Conservation (phyloP, 2,797 vertebrate genomes). For the Philypnodon macrostomus region DNA sequence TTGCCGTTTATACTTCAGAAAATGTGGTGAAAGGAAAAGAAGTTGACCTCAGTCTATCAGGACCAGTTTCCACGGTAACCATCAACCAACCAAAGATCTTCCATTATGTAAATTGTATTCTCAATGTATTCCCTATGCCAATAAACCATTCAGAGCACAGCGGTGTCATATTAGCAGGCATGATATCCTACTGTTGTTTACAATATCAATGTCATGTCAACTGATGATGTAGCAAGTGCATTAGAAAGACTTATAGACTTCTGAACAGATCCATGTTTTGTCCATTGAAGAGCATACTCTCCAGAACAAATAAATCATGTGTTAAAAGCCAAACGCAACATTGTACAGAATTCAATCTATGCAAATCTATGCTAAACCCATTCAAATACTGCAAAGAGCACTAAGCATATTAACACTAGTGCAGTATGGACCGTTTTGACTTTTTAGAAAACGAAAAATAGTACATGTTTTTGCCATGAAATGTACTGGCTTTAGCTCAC, state of each 20-base stretch:
- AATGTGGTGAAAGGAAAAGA: background rate
- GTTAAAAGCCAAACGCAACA: slow-evolving; percentile 27
- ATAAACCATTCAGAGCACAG: slow-evolving; percentile 32
- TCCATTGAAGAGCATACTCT: slow-evolving; percentile 26
- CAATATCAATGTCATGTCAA: slow-evolving; percentile 25
- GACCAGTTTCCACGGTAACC: slow-evolving; percentile 18
- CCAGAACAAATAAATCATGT: slow-evolving; percentile 26
- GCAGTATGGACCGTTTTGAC: slow-evolving; percentile 32
- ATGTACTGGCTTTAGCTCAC: too few species aligned
- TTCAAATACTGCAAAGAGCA: slow-evolving; percentile 29
- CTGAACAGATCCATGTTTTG: slow-evolving; percentile 29
- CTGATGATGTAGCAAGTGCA: slow-evolving; percentile 39
- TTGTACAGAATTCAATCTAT: slow-evolving; percentile 22
- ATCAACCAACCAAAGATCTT: slow-evolving; percentile 17
- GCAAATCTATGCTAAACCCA: slow-evolving; percentile 27
- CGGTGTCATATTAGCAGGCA: slow-evolving; percentile 10
- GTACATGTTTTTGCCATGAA: too few species aligned
- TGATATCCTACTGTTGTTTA: slow-evolving; percentile 34
- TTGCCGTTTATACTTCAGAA: slow-evolving; percentile 17
- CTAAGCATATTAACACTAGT: slow-evolving; percentile 31
- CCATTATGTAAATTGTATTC: slow-evolving; percentile 46
- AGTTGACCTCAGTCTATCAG: slow-evolving; percentile 14
- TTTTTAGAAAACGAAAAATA: too few species aligned
- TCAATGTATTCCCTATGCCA: slow-evolving; percentile 18
- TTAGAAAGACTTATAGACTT: slow-evolving; percentile 29